Percentiles rank a stretch among this genome's conserved stretches.
Evolutionary conservation across 2,888 invertebrate species (phyloP).

Genomic region (Nomada flava): DNA sequence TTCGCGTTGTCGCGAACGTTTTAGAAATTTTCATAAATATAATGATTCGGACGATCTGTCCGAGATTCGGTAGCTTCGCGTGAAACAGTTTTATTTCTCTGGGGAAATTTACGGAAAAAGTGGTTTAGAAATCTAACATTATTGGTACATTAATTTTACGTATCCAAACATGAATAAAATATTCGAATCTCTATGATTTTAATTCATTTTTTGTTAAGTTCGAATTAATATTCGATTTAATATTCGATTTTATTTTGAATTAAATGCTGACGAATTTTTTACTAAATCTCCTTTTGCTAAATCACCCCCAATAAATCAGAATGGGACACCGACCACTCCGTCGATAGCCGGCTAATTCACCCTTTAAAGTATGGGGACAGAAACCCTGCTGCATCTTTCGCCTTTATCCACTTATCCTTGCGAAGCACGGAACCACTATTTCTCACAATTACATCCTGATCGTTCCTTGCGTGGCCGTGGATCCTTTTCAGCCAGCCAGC

Average conservation of each 20-base stretch:
- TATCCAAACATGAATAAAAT: no score
- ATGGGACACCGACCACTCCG: constrained; percentile 38
- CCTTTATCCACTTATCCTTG: constrained; percentile 73
- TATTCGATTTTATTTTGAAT: no score
- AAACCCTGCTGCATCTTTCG: constrained; percentile 55
- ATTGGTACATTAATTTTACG: no score
- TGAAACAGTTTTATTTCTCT: no score
- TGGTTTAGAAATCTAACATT: no score
- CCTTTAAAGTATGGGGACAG: constrained; percentile 57
- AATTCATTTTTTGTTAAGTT: no score
- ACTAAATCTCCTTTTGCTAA: constrained; percentile 45
- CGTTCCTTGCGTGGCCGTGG: constrained; percentile 64
- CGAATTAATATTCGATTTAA: no score
- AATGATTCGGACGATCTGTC: not conserved
- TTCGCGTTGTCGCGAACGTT: not conserved
- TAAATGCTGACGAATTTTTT: no score
- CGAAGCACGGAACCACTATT: constrained; percentile 73
- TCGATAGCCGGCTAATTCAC: constrained; percentile 64
- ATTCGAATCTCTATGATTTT: no score
- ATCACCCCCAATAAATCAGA: constrained; percentile 69
- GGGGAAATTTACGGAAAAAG: no score
- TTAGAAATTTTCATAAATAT: constrained; percentile 7
- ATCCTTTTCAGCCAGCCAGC: constrained; percentile 41
- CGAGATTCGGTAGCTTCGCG: not conserved
- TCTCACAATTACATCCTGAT: constrained; percentile 75